Conservation (phyloP, 2,888 invertebrate genomes). For the Plebejus melissa region DNA sequence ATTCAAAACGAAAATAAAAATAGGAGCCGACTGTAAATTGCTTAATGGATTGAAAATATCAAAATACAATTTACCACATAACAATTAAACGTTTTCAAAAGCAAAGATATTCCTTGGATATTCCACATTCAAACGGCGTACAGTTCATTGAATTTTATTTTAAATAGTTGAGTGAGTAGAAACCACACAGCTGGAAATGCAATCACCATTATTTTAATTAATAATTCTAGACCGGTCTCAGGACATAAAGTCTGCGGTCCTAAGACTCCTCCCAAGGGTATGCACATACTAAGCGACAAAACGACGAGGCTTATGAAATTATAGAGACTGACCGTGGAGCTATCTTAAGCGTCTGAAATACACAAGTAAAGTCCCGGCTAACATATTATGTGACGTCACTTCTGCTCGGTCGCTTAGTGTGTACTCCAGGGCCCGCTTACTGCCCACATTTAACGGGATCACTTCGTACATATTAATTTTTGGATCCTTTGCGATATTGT, state of each 20-base stretch:
- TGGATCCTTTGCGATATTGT: conserved; percentile 40
- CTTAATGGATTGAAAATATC: too few species aligned
- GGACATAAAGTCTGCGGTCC: conserved; percentile 71
- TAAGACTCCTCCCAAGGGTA: conserved; percentile 36
- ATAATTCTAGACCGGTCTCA: conserved; percentile 73
- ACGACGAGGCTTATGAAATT: not conserved
- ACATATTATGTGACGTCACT: not conserved
- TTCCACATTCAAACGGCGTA: conserved; percentile 14
- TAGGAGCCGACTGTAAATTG: too few species aligned
- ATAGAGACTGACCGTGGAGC: not conserved
- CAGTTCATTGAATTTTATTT: conserved; percentile 27
- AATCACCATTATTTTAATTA: conserved; percentile 73
- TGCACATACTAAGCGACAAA: not conserved
- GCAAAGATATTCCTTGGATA: not conserved
- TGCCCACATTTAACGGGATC: conserved; percentile 63
- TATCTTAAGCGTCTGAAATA: not conserved
- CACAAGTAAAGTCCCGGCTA: not conserved
- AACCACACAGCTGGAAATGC: conserved; percentile 63
- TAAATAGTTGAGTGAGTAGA: conserved; percentile 36
- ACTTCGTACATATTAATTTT: conserved; percentile 71
- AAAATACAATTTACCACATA: not conserved
- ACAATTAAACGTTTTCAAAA: not conserved
- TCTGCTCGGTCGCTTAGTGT: not conserved
- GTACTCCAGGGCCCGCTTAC: conserved; percentile 62
- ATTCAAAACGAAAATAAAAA: too few species aligned